Conservation (phyloP, 2,797 vertebrate species). For the Myotis pilosus region DNA sequence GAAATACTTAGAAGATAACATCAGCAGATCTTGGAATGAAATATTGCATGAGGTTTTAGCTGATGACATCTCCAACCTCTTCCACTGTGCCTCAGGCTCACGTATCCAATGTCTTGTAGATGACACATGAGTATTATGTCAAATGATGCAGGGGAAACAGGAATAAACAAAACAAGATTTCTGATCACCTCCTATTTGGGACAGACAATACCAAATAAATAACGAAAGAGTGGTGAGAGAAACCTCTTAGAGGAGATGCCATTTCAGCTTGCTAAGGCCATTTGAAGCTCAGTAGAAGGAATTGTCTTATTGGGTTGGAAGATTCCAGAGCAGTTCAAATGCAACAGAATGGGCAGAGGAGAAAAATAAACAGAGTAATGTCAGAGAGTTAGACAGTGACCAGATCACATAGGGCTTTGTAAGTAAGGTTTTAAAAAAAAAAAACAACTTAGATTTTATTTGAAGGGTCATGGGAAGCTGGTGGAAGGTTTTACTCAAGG, state of each 20-base stretch:
- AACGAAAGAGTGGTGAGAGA: background rate
- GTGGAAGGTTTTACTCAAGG: background rate
- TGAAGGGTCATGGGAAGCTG: background rate
- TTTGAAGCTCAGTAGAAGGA: background rate
- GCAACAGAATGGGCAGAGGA: background rate
- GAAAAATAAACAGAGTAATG: background rate
- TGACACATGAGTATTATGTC: background rate
- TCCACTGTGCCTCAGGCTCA: background rate
- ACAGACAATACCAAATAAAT: background rate
- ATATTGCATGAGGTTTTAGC: background rate
- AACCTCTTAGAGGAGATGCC: background rate
- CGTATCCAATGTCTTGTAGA: background rate
- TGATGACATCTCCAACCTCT: background rate
- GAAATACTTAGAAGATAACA: constrained; percentile 1
- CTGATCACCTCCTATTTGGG: background rate
- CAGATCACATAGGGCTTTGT: background rate
- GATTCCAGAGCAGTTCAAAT: background rate
- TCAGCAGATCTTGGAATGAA: background rate
- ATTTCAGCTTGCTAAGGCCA: background rate
- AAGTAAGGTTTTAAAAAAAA: background rate
- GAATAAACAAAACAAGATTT: background rate
- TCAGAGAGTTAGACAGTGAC: background rate
- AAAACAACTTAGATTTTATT: background rate
- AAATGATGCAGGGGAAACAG: background rate
- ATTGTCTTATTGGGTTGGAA: background rate